Evolutionary conservation across 2,797 vertebrate species (phyloP).

Genomic region (Microctenopoma stevenorrisi): DNA sequence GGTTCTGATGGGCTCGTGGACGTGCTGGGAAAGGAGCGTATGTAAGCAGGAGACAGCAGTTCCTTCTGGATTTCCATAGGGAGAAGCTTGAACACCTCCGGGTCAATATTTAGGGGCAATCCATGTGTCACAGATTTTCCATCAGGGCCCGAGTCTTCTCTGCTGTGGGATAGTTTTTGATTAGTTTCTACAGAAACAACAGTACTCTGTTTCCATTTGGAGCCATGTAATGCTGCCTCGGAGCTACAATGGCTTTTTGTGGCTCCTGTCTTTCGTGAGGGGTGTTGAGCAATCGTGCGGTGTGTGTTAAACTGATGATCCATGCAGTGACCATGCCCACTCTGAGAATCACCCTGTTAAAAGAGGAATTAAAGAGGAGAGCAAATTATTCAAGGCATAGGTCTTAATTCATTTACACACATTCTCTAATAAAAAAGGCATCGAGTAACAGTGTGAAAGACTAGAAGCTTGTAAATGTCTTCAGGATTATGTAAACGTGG

Average conservation of each 20-base stretch:
- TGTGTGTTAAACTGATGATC: constrained; percentile 27
- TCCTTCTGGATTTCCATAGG: constrained; percentile 89
- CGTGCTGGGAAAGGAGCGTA: constrained; percentile 17
- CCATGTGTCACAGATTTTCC: constrained; percentile 1
- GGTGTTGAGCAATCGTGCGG: constrained; percentile 12
- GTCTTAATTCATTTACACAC: background rate
- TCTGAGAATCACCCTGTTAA: constrained; percentile 43
- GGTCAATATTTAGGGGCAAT: constrained; percentile 82
- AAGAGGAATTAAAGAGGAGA: constrained; percentile 16
- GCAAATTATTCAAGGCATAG: constrained; percentile 15
- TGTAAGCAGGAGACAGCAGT: constrained; percentile 70
- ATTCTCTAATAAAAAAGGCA: constrained; percentile 18
- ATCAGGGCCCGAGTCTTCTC: background rate
- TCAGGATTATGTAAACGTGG: too few species aligned
- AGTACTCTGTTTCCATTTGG: constrained; percentile 35
- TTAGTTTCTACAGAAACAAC: constrained; percentile 32
- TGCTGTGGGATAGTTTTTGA: constrained; percentile 22
- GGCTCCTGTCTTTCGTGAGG: constrained; percentile 9
- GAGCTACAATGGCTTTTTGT: constrained; percentile 18
- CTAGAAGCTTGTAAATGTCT: background rate
- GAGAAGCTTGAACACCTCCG: constrained; percentile 87
- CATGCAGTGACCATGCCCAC: background rate
- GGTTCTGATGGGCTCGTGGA: constrained; percentile 5
- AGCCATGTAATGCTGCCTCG: constrained; percentile 22
- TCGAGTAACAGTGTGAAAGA: background rate